These are phyloP conservation scores for Charaxes varanes DNA, from an alignment of 1,140 invertebrate species.

Conservation along the genomic window DNA sequence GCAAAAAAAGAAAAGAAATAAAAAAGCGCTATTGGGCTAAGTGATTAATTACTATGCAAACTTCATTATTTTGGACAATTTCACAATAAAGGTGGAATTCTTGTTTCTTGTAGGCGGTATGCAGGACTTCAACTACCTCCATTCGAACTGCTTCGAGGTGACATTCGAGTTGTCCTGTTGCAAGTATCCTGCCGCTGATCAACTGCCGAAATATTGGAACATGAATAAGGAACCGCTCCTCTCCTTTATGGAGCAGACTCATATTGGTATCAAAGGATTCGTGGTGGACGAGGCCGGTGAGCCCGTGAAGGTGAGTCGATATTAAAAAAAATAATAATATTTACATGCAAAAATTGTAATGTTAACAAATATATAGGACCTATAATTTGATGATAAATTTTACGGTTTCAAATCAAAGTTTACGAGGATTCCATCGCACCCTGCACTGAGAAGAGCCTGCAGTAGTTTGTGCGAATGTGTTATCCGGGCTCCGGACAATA, in stretches of 20 bases:
- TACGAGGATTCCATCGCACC: no score
- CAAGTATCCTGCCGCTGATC: conserved; percentile 88
- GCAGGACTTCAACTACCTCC: conserved; percentile 98
- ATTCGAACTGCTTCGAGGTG: conserved; percentile 96
- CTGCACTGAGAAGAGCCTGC: no score
- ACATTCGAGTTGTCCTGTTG: conserved; percentile 97
- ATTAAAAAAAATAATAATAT: conserved; percentile 1
- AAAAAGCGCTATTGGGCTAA: no score
- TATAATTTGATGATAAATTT: no score
- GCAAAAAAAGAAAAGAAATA: no score
- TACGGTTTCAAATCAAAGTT: no score
- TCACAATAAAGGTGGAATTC: no score
- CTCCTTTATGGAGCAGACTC: conserved; percentile 88
- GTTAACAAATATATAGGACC: no score
- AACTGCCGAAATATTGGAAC: conserved; percentile 87
- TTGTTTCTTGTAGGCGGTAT: conserved; percentile 92
- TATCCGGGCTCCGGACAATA: conserved; percentile 45
- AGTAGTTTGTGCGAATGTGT: conserved; percentile 60
- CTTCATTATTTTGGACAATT: no score
- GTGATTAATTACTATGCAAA: no score
- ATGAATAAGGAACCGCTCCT: conserved; percentile 92
- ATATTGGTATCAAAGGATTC: conserved; percentile 88
- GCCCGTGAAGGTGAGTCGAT: conserved; percentile 44
- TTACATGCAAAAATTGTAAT: no score
- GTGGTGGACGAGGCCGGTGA: conserved; percentile 57